Base-by-base conservation (phyloP, 2,113 vertebrate species). In the Microtus ochrogaster region DNA sequence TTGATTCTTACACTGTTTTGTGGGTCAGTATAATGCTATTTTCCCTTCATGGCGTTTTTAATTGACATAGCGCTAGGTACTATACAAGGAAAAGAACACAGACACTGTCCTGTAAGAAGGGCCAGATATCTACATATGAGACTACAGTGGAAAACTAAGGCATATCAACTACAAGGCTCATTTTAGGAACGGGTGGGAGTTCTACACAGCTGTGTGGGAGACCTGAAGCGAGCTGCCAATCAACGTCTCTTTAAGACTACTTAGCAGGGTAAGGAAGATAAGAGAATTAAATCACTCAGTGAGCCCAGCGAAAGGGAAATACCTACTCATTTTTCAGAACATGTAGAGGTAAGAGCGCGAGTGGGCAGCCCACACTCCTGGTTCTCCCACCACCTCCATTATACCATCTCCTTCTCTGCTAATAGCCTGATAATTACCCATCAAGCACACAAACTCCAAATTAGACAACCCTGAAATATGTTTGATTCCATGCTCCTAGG, bases 171-270 rank as follows among this genome's bases (percentile, higher is more conserved):
- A 52, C 55, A 30, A 73, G 63, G 44, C 39, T 58, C 52, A 44
- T 89, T 78, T 91, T 70, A 73, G 52, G 66, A 82, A 28, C 41
- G n/a, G 41, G 52, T 41, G 49, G 70, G 88, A 78, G 95, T 17
- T 61, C 47, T 33, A 39, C n/a, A 3, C 13, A 66, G 83, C 41
- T 49, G 61, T 1, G 72, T 96, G 95, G 97, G 96, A 94, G 90
- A 92, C 30, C 65, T 19, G 73, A 55, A 92, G 73, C 24, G 39
- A 90, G 72, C 72, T 97, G 95, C 63, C 97, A 79, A 36, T 97
- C 96, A 93, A 88, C 36, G 36, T 83, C 81, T 78, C 76, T 41
- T 91, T 63, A 63, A 66, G 81, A 90, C 85, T 63, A 47, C 47
- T 89, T 65, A 88, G 58, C 84, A 82, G 76, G 17, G 24, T 17